Percentiles rank a stretch among this genome's conserved stretches.
These are phyloP conservation scores for Dromaius novaehollandiae DNA, from an alignment of 2,113 vertebrate genomes.

Conservation along the genomic window DNA sequence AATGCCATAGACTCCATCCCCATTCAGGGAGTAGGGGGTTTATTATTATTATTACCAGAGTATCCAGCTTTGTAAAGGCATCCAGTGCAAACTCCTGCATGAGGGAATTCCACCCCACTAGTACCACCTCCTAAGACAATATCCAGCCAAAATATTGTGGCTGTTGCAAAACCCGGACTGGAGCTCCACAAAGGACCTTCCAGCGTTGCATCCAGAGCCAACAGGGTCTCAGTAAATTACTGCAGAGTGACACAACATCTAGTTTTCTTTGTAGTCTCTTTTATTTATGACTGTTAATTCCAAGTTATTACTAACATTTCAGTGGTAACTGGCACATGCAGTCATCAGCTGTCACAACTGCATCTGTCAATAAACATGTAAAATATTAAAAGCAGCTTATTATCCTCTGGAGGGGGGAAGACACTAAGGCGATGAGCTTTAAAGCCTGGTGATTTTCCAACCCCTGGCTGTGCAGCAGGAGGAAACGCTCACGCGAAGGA, in stretches of 20 bases:
- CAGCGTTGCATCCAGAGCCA: conserved; percentile 40
- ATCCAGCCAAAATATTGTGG: conserved; percentile 74
- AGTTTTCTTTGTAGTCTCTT: conserved; percentile 63
- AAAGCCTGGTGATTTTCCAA: background rate
- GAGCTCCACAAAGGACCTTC: conserved; percentile 68
- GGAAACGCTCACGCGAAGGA: background rate
- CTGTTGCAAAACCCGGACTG: conserved; percentile 76
- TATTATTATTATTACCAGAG: conserved; percentile 59
- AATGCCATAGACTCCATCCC: conserved; percentile 37
- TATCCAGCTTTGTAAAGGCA: conserved; percentile 69
- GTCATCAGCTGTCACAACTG: conserved; percentile 52
- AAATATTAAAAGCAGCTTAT: conserved; percentile 64
- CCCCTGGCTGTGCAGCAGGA: background rate
- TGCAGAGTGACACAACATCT: conserved; percentile 53
- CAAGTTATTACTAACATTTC: conserved; percentile 43
- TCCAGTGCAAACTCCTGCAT: conserved; percentile 71
- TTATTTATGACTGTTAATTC: conserved; percentile 57
- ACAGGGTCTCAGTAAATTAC: conserved; percentile 42
- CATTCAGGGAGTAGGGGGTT: conserved; percentile 6
- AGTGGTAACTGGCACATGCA: conserved; percentile 50
- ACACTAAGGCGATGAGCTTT: background rate
- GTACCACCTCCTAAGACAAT: conserved; percentile 75
- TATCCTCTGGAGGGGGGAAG: background rate
- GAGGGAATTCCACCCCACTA: conserved; percentile 74
- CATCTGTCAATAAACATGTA: conserved; percentile 64